A percentile compares a stretch with the other conserved stretches of the same genome.
Conservation (phyloP, 2,888 invertebrate genomes). For the Phytoseiulus persimilis region DNA sequence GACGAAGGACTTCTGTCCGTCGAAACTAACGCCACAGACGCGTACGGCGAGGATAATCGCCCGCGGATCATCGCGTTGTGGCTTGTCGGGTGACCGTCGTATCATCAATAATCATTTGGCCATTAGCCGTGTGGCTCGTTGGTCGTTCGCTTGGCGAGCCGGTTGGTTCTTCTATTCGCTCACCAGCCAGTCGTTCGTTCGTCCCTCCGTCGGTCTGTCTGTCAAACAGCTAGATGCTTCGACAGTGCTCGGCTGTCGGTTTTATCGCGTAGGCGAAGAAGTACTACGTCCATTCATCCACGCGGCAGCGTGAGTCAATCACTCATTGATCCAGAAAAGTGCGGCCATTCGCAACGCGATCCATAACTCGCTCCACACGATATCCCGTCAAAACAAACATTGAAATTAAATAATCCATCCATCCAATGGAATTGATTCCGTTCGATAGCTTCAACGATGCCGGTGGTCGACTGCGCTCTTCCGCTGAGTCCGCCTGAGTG, state of each 20-base stretch:
- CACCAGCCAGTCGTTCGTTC: not conserved
- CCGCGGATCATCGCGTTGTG: not conserved
- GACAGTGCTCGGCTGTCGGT: not conserved
- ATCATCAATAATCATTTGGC: slow-evolving; percentile 5
- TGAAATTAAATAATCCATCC: not conserved
- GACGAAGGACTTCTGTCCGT: not conserved
- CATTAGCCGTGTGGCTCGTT: not conserved
- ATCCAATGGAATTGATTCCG: not conserved
- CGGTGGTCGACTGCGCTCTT: not conserved
- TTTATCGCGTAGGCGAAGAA: not conserved
- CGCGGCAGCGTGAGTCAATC: not conserved
- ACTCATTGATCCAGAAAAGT: not conserved
- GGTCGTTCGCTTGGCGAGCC: not conserved
- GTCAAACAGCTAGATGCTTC: not conserved
- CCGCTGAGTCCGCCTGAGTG: not conserved
- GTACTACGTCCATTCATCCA: not conserved
- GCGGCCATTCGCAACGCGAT: not conserved
- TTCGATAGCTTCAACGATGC: not conserved
- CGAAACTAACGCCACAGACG: not conserved
- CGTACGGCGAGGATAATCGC: not conserved
- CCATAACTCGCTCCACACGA: not conserved
- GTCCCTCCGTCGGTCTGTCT: not conserved
- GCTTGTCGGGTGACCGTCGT: not conserved
- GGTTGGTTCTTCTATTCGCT: not conserved
- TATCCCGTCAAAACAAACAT: not conserved